Evolutionary conservation across 2,113 vertebrate genomes (phyloP), one percentile per base, ranked within the genome.

Genomic region (Origma solitaria): DNA sequence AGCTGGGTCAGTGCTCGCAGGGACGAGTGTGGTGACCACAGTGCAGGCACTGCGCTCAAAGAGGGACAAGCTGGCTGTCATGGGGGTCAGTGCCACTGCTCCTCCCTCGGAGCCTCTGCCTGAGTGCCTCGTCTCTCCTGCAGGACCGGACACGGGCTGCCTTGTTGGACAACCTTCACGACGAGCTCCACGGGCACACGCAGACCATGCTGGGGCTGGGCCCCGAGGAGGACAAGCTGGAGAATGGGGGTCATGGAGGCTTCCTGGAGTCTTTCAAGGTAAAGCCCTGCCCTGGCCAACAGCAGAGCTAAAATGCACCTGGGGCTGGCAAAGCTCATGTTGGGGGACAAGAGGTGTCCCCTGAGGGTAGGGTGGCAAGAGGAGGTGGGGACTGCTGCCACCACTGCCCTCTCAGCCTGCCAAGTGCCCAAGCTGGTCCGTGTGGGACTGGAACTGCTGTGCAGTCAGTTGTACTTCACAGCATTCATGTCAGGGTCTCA

Each of bases 211-310:
- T 99, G 94, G 99, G 99, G 75, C 95, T 98, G 65, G 98, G 98
- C 44, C 97, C 98, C 0, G 98, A 98, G 58, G 99, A 99, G 92
- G 99, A 99, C 95, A 99, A 98, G 60, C 95, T 98, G 76, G 99
- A 99, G 96, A 99, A 99, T 0, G 99, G 99, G 21, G 97, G 98
- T 42, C 99, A 99, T 0, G 99, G 99, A 45, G 99, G 99, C 45
- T 98, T 99, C 90, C 97, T 99, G 97, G 99, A 99, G 89, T 99
- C 99, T 27, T 99, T 99, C 94, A 99, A 99, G 99, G 99, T 99
- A 97, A 33, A 25, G 9, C 42, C 40, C 11, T 5, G 31, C 61
- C 24, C 13, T 73, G 38, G 40, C 23, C 19, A 42, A 11, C 33
- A 58, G 64, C 35, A 53, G 35, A 50, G 51, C 31, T 82, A 7